Evolutionary conservation across 2,113 vertebrate species (phyloP), one percentile per base, ranked within the genome.

Genomic region (Ceyx melanurus): DNA sequence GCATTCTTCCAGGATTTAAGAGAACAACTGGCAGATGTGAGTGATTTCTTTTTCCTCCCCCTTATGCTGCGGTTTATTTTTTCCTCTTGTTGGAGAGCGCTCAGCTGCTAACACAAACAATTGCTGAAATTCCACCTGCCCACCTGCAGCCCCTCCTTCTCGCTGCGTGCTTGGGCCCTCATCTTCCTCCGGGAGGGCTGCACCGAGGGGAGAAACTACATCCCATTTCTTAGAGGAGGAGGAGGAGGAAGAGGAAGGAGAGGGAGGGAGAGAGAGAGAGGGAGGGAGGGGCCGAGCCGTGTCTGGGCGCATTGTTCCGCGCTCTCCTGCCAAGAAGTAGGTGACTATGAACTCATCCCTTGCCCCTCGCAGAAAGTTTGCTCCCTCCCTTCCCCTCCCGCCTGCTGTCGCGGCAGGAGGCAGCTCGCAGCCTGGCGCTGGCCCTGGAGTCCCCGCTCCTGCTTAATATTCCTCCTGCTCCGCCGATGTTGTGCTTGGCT

Each of bases 401-500:
- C 88, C 75, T 26, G 92, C 92, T 71, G 91, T 43, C 46, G 92
- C 95, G 56, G 93, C 88, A 94, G 87, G 56, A 94, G 92, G 89
- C 93, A 94, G 93, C 92, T 90, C 87, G 71, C 74, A 86, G 93
- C 95, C 96, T 79, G 95, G 94, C 94, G 92, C 96, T 96, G 96
- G 97, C 97, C 95, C 96, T 28, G 51, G 81, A 95, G 93, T 95
- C 96, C 95, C 97, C 90, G 96, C 97, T 98, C 97, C 98, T 97
- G 97, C 96, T 98, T 97, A 97, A 96, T 97, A 98, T 98, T 98
- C 97, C 82, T 86, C 97, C 96, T 53, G 97, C 97, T 96, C 93
- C 71, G 95, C 77, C 83, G 97, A 92, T 97, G 97, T 97, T 98
- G 97, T 97, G 97, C 97, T 97, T 97, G 97, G 97, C 97, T 98